Evolutionary conservation across 2,113 vertebrate genomes (phyloP), one percentile per base, ranked within the genome.

Genomic region (Dascyllus trimaculatus): DNA sequence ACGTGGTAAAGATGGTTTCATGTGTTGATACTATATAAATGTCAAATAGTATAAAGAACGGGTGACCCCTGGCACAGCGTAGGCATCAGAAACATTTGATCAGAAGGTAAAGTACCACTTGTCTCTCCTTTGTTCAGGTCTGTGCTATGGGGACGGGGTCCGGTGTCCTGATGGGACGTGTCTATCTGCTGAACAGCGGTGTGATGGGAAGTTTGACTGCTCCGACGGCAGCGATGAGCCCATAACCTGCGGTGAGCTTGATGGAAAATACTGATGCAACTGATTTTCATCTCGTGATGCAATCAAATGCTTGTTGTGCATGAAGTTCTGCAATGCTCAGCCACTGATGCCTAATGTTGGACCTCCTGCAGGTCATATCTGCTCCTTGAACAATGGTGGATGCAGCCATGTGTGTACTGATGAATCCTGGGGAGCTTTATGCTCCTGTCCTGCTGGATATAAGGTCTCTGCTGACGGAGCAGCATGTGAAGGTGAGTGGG

Each of bases 341-440:
- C n/a, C 14, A 2, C 17, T 24, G n/a, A 22, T 57, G 15, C 14
- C 51, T 59, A 8, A 43, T 19, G 1, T 49, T 54, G 13, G 2
- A 0, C 22, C 5, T 24, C 21, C 54, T 7, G 0, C 86, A 98
- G 97, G 96, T 69, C 93, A 86, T 32, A 93, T 75, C 35, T 98
- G 97, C 88, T 91, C 94, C 11, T 60, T 92, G 51, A 89, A 88
- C 52, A 97, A 97, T 0, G 97, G 96, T 0, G 96, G 96, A 82
- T 98, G 97, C 0, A 93, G 92, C 0, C 94, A 96, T 14, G 74
- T 25, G 0, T 99, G 97, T 54, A 49, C 87, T 0, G 94, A 97
- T 32, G 91, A 93, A 0, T 48, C 75, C 29, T 96, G 95, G 96
- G 97, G 97, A 1, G 90, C 93, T 52, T 85, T 46, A 57, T 98